phyloP scores from a whole-genome alignment of 1,140 invertebrate genomes.

The Temnothorax nylanderi region DNA sequence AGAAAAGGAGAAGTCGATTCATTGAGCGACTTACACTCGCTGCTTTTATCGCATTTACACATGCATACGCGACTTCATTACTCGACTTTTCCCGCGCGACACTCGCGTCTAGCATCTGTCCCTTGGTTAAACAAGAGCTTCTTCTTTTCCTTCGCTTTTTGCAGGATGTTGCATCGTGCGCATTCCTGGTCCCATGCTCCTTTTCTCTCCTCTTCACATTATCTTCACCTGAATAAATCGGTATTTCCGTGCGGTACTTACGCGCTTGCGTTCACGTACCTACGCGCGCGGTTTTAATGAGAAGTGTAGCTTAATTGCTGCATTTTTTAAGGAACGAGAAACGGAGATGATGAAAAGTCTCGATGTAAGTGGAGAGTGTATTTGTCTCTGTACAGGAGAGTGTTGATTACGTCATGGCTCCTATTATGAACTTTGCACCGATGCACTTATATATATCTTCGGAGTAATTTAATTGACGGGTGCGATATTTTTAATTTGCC shows the following conservation, averaged over 20 bases:
- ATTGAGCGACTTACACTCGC: slow-evolving; percentile 27
- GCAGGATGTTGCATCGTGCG: neutral
- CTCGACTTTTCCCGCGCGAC: slow-evolving; percentile 9
- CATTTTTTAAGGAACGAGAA: slow-evolving; percentile 19
- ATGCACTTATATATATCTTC: neutral
- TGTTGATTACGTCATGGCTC: neutral
- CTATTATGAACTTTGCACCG: slow-evolving; percentile 23
- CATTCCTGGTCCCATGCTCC: neutral
- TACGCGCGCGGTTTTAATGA: neutral
- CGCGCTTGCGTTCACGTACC: neutral
- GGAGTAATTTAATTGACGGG: slow-evolving; percentile 15
- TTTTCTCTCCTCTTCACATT: neutral
- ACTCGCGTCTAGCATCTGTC: neutral
- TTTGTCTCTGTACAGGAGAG: neutral
- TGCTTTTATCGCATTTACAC: neutral
- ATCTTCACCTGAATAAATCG: neutral
- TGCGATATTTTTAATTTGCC: slow-evolving; percentile 7
- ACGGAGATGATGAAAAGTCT: neutral
- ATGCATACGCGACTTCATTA: slow-evolving; percentile 46
- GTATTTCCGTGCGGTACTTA: slow-evolving; percentile 25
- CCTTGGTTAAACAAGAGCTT: neutral
- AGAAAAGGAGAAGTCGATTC: neutral
- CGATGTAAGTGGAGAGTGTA: neutral
- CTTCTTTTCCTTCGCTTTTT: neutral
- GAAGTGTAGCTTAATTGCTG: neutral